A percentile compares a stretch with the other conserved stretches of the same genome.
Evolutionary conservation across 2,113 vertebrate species (phyloP).

Genomic region (Tor tambroides): DNA sequence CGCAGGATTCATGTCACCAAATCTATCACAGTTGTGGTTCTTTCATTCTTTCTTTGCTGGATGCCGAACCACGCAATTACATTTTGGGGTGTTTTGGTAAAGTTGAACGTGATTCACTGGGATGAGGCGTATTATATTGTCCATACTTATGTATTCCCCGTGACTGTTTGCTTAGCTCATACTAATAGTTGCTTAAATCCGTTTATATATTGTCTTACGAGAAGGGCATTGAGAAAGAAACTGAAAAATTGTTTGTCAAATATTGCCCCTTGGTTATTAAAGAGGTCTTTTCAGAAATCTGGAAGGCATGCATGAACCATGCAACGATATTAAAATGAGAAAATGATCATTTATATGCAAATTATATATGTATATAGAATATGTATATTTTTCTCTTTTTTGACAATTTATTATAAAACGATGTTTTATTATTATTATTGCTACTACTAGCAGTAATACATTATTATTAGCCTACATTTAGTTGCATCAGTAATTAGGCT

Average conservation of each 20-base stretch:
- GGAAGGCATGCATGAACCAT: not conserved
- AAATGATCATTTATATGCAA: too few species aligned
- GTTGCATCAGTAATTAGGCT: not conserved
- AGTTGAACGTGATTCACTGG: constrained; percentile 59
- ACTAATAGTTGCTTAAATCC: constrained; percentile 65
- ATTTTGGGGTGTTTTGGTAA: constrained; percentile 62
- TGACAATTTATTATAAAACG: not conserved
- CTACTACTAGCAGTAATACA: not conserved
- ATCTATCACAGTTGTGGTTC: constrained; percentile 58
- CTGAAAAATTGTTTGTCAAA: constrained; percentile 46
- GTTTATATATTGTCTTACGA: constrained; percentile 63
- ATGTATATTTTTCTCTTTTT: too few species aligned
- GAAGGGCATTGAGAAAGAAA: constrained; percentile 52
- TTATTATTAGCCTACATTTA: not conserved
- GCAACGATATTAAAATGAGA: not conserved
- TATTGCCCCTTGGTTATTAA: not conserved
- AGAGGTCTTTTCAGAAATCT: not conserved
- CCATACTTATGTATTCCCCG: constrained; percentile 60
- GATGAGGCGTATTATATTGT: constrained; percentile 58
- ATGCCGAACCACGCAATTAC: constrained; percentile 65
- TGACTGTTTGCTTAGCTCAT: constrained; percentile 62
- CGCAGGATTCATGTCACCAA: constrained; percentile 54
- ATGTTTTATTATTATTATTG: not conserved
- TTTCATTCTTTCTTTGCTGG: constrained; percentile 66
- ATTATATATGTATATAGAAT: too few species aligned